Evolutionary conservation across 2,113 vertebrate species (phyloP), one percentile per base, ranked within the genome.

Genomic region (Clarias magur): DNA sequence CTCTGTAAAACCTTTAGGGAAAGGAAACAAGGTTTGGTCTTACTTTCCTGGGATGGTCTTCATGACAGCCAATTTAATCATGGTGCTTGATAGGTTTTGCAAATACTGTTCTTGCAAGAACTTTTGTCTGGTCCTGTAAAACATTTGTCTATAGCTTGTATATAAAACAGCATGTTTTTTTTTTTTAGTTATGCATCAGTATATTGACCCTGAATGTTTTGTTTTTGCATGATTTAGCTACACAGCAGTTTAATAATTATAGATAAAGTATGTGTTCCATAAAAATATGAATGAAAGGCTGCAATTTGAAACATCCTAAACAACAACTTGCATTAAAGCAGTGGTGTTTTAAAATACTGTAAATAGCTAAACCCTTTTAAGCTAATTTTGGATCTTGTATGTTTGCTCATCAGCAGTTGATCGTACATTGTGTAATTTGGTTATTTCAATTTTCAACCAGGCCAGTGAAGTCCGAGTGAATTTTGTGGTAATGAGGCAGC

Each of bases 391-490:
- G 2, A 76, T 7, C 21, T 25, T 4, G 42, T 13, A 12, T 3
- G 15, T 60, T 59, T 73, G 5, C 60, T 15, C 9, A 17, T 75
- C 15, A 38, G 13, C 0, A 48, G 12, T 85, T 42, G 23, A 11
- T 1, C 17, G 57, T 9, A 16, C 8, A 53, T 48, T 30, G 5
- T 25, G 73, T n/a, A 56, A 23, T 65, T 65, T 63, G 7, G n/a
- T 54, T 27, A 34, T 86, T 34, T 42, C 21, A 15, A 5, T 65
- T 68, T 59, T n/a, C n/a, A 27, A 85, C 62, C 89, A 98, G 97
- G 95, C 88, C 85, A 97, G 97, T 19, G 97, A 98, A 89, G 94
- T 95, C 60, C 94, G 96, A 38, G 97, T 98, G 86, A 97, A 97
- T 93, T 98, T 98, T 88, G 96, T 97, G 76, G 96, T 97, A 80